A percentile compares a stretch with the other conserved stretches of the same genome.
phyloP scores from a whole-genome alignment of 2,113 vertebrate genomes.

The Lates calcarifer region DNA sequence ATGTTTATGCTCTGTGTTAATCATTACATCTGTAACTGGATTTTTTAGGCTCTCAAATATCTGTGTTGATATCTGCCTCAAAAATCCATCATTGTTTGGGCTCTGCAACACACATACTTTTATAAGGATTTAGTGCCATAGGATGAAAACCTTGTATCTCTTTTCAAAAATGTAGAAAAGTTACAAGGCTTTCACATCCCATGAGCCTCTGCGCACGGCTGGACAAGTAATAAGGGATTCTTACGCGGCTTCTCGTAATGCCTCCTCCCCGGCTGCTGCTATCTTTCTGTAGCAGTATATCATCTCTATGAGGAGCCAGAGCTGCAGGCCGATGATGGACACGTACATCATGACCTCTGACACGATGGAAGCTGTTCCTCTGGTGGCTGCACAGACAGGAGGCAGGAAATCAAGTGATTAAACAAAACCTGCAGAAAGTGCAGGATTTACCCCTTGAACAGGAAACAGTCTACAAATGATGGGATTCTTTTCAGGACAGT shows the following conservation, averaged over 20 bases:
- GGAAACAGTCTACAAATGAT: not conserved
- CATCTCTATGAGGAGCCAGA: slow-evolving; percentile 96
- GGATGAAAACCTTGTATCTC: slow-evolving; percentile 8
- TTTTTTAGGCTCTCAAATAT: too few relatives aligned
- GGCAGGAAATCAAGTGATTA: not conserved
- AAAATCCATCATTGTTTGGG: not conserved
- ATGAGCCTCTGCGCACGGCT: not conserved
- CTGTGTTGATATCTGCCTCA: not conserved
- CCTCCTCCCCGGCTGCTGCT: slow-evolving; percentile 88
- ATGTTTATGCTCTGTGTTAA: too few relatives aligned
- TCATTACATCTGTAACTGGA: too few relatives aligned
- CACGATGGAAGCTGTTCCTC: slow-evolving; percentile 90
- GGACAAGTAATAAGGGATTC: slow-evolving; percentile 46
- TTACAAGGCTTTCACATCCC: not conserved
- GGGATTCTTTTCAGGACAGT: not conserved
- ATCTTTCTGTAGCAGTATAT: slow-evolving; percentile 94
- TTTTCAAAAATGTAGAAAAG: not conserved
- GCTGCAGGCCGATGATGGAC: slow-evolving; percentile 91
- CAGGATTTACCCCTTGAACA: too few relatives aligned
- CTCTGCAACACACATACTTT: not conserved
- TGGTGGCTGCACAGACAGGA: slow-evolving; percentile 83
- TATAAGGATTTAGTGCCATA: not conserved
- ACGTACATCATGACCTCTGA: slow-evolving; percentile 97
- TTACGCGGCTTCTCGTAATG: slow-evolving; percentile 90
- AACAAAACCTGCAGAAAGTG: not conserved